Base-by-base conservation (phyloP, 2,888 invertebrate species). In the Cynaeus angustus region DNA sequence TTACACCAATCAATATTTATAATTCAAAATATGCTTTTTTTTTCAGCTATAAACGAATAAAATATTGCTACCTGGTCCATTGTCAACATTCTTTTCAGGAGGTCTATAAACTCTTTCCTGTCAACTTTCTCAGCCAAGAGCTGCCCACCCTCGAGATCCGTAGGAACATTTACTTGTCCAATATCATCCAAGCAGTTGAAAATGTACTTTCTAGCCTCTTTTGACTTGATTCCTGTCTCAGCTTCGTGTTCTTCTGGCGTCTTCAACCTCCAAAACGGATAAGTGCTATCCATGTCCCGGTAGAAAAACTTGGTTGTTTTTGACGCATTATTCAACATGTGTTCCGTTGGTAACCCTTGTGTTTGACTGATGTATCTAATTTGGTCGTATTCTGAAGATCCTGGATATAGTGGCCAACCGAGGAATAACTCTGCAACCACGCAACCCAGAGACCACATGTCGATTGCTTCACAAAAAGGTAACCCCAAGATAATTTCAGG, bases 381-480 rank as follows among this genome's bases (percentile, higher is more conserved):
- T 89, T 98, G 95, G 87, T 99, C 99, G 87, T 99, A 99, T 87
- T 99, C 99, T 12, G 98, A 98, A 59, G 97, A 96, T 74, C 99
- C 99, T 0, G 99, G 99, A 87, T 99, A 99, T 37, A 99, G 89
- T 10, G 99, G 99, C 99, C 99, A 99, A 74, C 99, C 99, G 46
- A 99, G 90, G 87, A 99, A 99, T 77, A 99, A 88, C 85, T 99
- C 99, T 1, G 99, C 99, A 50, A 99, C 98, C 73, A 99, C 99
- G 87, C 99, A 99, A 68, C 99, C 99, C 76, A 99, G 88, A 4
- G 98, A 99, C 99, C 99, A 99, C 99, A 99, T 99, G 87, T 99
- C 99, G 80, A 99, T 99, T 9, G 99, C 97, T 86, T 99, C 99
- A 88, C 98, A 98, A 88, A 99, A 99, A 72, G 98, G 99, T 79